phyloP scores from a whole-genome alignment of 2,797 vertebrate genomes.

The Myotis pilosus region DNA sequence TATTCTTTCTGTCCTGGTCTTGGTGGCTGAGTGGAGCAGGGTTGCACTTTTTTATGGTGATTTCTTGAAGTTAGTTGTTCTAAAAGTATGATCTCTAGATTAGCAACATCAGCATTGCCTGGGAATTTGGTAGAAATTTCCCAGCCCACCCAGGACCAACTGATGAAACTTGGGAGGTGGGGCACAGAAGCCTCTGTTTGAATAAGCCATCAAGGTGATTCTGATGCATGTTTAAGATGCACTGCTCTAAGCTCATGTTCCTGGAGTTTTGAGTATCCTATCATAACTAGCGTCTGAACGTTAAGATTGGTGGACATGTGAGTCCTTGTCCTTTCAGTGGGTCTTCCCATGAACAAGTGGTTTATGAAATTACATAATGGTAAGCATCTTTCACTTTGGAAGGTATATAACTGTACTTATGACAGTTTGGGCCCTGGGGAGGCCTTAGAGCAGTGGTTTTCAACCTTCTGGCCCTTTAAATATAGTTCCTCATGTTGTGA shows the following conservation, averaged over 20 bases:
- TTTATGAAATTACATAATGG: background rate
- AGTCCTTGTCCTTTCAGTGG: background rate
- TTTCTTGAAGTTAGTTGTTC: background rate
- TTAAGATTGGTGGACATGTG: background rate
- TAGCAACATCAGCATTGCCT: background rate
- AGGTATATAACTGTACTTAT: background rate
- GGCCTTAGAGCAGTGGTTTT: no score
- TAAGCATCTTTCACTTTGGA: background rate
- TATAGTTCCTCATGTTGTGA: no score
- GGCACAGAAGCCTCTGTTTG: background rate
- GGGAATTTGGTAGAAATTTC: background rate
- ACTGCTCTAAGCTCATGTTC: background rate
- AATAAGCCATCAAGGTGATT: background rate
- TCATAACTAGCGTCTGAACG: background rate
- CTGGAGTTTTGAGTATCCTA: background rate
- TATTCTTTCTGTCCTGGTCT: background rate
- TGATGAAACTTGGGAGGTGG: background rate
- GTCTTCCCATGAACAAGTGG: background rate
- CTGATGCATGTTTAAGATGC: background rate
- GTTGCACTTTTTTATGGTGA: background rate
- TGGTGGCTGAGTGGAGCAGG: background rate
- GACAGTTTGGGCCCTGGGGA: background rate
- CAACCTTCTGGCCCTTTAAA: no score
- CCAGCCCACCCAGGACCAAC: background rate
- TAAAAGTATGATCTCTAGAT: background rate